phyloP scores from a whole-genome alignment of 2,797 vertebrate genomes.

The Paratrypauchen microcephalus region DNA sequence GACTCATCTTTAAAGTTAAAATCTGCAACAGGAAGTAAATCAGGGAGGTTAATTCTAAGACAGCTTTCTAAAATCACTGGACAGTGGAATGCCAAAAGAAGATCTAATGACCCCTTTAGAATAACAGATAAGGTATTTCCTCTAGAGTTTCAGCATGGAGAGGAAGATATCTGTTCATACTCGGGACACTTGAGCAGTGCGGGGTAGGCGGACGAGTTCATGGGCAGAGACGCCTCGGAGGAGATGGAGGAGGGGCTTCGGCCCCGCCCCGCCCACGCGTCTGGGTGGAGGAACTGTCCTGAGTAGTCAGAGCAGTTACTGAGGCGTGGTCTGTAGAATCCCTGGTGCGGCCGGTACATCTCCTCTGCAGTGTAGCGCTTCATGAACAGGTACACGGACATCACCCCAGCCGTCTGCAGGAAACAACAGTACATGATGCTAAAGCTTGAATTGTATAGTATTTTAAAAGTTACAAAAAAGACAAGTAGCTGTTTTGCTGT shows the following conservation, averaged over 20 bases:
- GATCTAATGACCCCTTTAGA: constrained; percentile 16
- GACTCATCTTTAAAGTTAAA: constrained; percentile 26
- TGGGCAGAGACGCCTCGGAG: constrained; percentile 88
- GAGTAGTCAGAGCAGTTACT: constrained; percentile 94
- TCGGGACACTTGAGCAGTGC: constrained; percentile 91
- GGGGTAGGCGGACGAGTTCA: constrained; percentile 87
- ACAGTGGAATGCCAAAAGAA: constrained; percentile 32
- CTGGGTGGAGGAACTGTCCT: constrained; percentile 89
- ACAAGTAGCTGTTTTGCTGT: no score
- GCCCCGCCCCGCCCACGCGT: constrained; percentile 81
- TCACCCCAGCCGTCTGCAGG: constrained; percentile 85
- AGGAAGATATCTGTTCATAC: constrained; percentile 91
- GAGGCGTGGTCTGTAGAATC: constrained; percentile 87
- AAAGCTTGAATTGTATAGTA: no score
- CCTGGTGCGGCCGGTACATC: constrained; percentile 84
- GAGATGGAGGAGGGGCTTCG: constrained; percentile 89
- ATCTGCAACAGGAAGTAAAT: constrained; percentile 18
- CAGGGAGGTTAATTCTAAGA: constrained; percentile 25
- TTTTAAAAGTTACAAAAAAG: no score
- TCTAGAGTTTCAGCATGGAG: constrained; percentile 82
- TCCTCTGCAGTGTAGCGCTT: constrained; percentile 91
- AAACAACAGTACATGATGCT: background rate
- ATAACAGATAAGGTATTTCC: background rate
- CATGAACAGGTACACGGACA: constrained; percentile 95
- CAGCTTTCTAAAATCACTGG: constrained; percentile 40